Conservation (phyloP, 2,113 vertebrate species). For the Candoia aspera region DNA sequence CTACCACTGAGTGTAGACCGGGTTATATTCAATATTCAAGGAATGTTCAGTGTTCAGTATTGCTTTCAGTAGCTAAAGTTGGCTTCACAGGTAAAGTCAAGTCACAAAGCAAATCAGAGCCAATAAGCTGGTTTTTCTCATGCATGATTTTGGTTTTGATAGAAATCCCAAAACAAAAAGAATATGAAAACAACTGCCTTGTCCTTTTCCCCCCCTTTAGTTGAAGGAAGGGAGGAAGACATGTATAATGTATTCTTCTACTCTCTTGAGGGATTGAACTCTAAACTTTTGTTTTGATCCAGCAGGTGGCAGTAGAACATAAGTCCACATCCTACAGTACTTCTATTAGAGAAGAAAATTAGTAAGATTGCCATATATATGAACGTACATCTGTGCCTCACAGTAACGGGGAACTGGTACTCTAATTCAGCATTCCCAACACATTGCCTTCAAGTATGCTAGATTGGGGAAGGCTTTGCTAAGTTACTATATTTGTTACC, state of each 20-base stretch:
- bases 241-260: no score
- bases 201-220: neutral
- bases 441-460: neutral
- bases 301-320: slow-evolving; percentile 25
- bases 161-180: neutral
- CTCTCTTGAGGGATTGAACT: neutral
- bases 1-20: no score
- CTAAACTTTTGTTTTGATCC: neutral
- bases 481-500: neutral
- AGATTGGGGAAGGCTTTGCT: neutral
- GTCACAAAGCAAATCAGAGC: neutral
- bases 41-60: no score
- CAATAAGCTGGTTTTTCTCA: neutral
- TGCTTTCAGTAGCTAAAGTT: neutral
- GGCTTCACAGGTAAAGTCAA: neutral
- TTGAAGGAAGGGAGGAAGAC: neutral
- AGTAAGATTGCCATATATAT: neutral
- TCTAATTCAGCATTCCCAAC: neutral
- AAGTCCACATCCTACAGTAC: neutral
- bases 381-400: neutral
- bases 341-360: neutral
- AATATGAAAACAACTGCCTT: neutral
- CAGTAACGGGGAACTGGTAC: neutral
- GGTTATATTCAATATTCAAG: no score
- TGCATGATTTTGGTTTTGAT: neutral